Evolutionary conservation across 2,888 invertebrate species (phyloP).

Genomic region (Oligia latruncula): DNA sequence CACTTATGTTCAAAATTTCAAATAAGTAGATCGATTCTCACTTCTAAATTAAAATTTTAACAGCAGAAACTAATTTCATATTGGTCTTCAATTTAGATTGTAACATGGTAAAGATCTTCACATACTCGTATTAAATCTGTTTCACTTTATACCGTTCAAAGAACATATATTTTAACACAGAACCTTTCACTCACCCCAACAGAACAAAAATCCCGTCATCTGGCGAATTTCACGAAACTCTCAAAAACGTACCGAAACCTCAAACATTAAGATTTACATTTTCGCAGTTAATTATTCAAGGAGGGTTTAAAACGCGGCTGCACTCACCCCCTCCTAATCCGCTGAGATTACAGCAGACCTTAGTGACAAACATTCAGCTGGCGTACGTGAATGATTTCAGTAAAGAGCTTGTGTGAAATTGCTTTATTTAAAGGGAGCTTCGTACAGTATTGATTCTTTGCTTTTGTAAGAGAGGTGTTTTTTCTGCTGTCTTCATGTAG

Average conservation of each 20-base stretch:
- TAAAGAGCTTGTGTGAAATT: conserved; percentile 27
- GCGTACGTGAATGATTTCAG: conserved; percentile 55
- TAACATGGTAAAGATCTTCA: neutral
- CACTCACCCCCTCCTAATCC: conserved; percentile 70
- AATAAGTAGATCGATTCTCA: neutral
- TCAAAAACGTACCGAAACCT: conserved; percentile 61
- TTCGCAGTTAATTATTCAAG: conserved; percentile 75
- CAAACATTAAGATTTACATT: conserved; percentile 70
- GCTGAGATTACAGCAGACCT: conserved; percentile 66
- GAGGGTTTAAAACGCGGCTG: conserved; percentile 68
- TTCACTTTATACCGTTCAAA: neutral
- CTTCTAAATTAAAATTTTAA: neutral
- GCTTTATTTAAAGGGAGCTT: conserved; percentile 34
- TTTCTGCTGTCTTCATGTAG: neutral
- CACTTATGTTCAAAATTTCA: too few relatives aligned
- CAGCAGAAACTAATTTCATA: neutral
- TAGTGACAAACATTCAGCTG: conserved; percentile 61
- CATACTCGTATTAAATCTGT: neutral
- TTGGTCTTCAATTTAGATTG: neutral
- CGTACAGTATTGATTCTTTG: conserved; percentile 13
- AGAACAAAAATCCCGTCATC: conserved; percentile 30
- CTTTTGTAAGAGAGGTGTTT: neutral
- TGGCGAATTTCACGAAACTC: conserved; percentile 46
- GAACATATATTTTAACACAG: conserved; percentile 4
- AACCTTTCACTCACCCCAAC: neutral